Base-by-base conservation (phyloP, 2,113 vertebrate genomes). In the Chlorodrepanis virens region DNA sequence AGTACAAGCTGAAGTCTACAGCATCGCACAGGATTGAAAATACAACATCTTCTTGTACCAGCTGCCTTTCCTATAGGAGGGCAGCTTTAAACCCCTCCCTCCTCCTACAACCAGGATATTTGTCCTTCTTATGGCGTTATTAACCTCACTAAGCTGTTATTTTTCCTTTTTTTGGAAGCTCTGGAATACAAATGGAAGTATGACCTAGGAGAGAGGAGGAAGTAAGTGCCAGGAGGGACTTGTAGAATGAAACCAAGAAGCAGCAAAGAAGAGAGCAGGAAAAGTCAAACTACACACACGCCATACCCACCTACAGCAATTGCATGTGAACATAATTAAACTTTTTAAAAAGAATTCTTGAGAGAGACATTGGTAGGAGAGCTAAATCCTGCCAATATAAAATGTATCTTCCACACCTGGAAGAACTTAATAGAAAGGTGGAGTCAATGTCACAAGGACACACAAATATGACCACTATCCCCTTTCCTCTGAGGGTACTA, bases 141-240 rank as follows among this genome's bases (percentile, higher is more conserved):
- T 89, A 90, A 57, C 78, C 33, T 82, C 60, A 72, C 39, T 75
- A 87, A 96, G 68, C 40, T 79, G 37, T 96, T 92, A 42, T 63
- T 93, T 49, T 42, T 70, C 39, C 60, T 80, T 23, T 52, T 56
- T 86, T 88, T 45, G 28, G 28, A 72, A 90, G 85, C 45, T 64
- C 60, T 54, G 22, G 37, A 94, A 94, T 83, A 90, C 28, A 94
- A 93, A 92, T 23, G 8, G 35, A 67, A 70, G 42, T 35, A 68
- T 28, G 27, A 85, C 52, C 56, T 52, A 82, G 49, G 21, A 60
- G 35, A 87, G 20, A 90, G 28, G 57, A 64, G 12, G 25, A 65
- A 87, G 35, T 78, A 60, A 63, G 40, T 95, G 61, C 31, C 39
- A 75, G n/a, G 17, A 89, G 29, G 78, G 25, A 75, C 4, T 54